phyloP scores from a whole-genome alignment of 2,888 invertebrate species.

The Ectemnius continuus region DNA sequence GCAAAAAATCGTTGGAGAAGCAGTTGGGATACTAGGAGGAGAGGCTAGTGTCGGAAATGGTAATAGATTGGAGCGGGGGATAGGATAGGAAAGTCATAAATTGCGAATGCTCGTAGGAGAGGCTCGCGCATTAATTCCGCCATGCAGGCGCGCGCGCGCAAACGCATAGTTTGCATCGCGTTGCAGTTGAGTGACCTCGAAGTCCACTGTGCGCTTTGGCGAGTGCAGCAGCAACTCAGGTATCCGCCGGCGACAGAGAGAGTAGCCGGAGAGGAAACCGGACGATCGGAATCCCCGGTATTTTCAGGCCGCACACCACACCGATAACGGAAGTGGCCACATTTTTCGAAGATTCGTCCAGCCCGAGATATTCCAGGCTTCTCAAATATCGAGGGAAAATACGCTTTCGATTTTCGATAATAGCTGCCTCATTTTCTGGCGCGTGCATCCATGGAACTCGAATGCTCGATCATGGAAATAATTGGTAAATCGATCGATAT shows the following conservation, averaged over 20 bases:
- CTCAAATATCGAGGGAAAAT: too few species aligned
- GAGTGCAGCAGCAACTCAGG: slow-evolving; percentile 39
- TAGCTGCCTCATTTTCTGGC: too few species aligned
- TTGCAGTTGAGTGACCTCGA: slow-evolving; percentile 69
- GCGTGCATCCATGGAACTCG: too few species aligned
- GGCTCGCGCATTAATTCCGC: slow-evolving; percentile 33
- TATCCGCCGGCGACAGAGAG: slow-evolving; percentile 28
- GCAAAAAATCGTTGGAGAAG: not conserved
- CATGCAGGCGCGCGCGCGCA: slow-evolving; percentile 24
- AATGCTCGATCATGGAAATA: too few species aligned
- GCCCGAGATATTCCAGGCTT: too few species aligned
- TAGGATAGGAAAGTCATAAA: slow-evolving; percentile 12
- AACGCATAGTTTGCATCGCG: slow-evolving; percentile 57
- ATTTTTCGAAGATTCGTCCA: not conserved
- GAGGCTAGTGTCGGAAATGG: not conserved
- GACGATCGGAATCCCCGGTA: slow-evolving; percentile 18
- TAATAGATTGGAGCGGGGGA: not conserved
- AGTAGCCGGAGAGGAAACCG: slow-evolving; percentile 20
- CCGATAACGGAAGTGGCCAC: not conserved
- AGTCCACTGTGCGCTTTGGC: slow-evolving; percentile 49
- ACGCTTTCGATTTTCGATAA: too few species aligned
- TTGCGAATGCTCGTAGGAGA: slow-evolving; percentile 22
- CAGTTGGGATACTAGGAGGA: not conserved
- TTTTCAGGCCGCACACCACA: not conserved
- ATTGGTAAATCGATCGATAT: too few species aligned